Evolutionary conservation across 2,113 vertebrate genomes (phyloP).

Genomic region (Fregetta grallaria): DNA sequence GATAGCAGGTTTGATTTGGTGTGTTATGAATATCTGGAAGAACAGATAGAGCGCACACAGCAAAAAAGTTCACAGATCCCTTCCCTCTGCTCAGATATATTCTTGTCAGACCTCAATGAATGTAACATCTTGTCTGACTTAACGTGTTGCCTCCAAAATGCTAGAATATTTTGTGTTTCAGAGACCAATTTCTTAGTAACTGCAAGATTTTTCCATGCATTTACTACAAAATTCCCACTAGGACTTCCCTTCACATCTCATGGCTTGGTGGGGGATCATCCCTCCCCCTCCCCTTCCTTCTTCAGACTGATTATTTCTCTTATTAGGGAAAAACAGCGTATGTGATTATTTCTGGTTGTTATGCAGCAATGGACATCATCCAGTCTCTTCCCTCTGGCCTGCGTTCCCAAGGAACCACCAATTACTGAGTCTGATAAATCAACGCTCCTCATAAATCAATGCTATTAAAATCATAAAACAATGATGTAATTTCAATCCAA

Average conservation of each 20-base stretch:
- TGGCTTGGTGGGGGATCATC: neutral
- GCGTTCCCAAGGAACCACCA: neutral
- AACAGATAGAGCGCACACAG: neutral
- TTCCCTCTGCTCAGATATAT: neutral
- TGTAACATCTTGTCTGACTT: neutral
- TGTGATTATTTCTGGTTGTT: constrained; percentile 38
- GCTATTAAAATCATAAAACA: constrained; percentile 4
- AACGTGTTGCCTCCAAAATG: neutral
- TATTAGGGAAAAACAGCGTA: neutral
- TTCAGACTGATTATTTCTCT: neutral
- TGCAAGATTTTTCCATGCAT: neutral
- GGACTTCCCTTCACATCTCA: neutral
- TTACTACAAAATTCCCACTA: neutral
- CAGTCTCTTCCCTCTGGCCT: neutral
- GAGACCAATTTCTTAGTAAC: neutral
- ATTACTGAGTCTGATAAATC: neutral
- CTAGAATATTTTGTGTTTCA: neutral
- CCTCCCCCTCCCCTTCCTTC: neutral
- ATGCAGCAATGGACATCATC: neutral
- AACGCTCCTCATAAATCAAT: constrained; percentile 14
- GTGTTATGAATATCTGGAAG: neutral
- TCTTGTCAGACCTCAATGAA: neutral
- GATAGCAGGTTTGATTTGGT: neutral
- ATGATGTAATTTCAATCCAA: neutral
- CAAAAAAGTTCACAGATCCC: neutral